Conservation (phyloP, 2,797 vertebrate genomes). For the Eupleurogrammus muticus region DNA sequence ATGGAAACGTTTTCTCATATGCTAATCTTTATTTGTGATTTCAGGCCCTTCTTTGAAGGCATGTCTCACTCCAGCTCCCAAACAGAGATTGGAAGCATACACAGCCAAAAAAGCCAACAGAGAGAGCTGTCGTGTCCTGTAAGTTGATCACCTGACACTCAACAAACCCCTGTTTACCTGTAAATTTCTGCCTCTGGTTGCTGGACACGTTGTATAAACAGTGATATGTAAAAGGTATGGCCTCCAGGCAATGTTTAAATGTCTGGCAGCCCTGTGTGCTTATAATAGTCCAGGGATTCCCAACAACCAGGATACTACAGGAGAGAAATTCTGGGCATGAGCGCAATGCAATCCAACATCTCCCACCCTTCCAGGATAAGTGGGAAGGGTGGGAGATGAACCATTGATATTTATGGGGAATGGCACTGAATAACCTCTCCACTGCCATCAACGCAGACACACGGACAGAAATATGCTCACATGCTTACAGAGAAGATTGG, state of each 20-base stretch:
- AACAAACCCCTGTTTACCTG: conserved; percentile 39
- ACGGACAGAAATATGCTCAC: conserved; percentile 52
- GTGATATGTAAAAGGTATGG: conserved; percentile 51
- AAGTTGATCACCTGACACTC: conserved; percentile 63
- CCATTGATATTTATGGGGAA: conserved; percentile 72
- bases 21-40: conserved; percentile 42
- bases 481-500: conserved; percentile 54
- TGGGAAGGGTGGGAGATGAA: conserved; percentile 21
- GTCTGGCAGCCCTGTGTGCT: conserved; percentile 39
- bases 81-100: conserved; percentile 85
- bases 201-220: conserved; percentile 41
- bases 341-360: conserved; percentile 46
- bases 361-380: conserved; percentile 20
- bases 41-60: conserved; percentile 87
- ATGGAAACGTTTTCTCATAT: neutral
- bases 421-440: conserved; percentile 62
- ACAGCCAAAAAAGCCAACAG: conserved; percentile 83
- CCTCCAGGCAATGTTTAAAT: conserved; percentile 49
- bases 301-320: conserved; percentile 34
- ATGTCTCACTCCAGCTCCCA: conserved; percentile 89
- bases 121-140: conserved; percentile 78
- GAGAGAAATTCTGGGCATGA: conserved; percentile 61
- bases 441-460: conserved; percentile 48
- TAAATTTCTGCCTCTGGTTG: conserved; percentile 17
- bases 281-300: conserved; percentile 63